Evolutionary conservation across 1,140 invertebrate species (phyloP).

Genomic region (Meloidogyne exigua): DNA sequence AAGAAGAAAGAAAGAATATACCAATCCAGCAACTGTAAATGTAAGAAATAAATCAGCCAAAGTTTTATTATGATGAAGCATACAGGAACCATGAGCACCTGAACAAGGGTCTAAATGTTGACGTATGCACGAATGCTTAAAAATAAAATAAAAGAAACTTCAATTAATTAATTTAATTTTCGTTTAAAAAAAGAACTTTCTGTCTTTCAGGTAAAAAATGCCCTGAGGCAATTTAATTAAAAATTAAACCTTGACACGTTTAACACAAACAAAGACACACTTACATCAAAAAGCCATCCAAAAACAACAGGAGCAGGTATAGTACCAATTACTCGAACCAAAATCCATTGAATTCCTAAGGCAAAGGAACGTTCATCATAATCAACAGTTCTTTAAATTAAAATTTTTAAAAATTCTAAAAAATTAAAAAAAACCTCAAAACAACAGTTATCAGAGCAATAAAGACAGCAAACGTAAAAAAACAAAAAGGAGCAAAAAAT

Average conservation of each 20-base stretch:
- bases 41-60: slow-evolving; percentile 61
- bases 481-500: slow-evolving; percentile 62
- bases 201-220: too few species aligned
- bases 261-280: too few species aligned
- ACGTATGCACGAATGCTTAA: slow-evolving; percentile 51
- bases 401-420: slow-evolving; percentile 15
- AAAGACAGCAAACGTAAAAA: slow-evolving; percentile 62
- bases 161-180: too few species aligned
- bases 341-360: slow-evolving; percentile 63
- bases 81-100: slow-evolving; percentile 55
- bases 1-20: slow-evolving; percentile 3
- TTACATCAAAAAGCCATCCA: slow-evolving; percentile 63
- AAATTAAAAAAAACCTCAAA: slow-evolving; percentile 47
- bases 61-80: slow-evolving; percentile 61
- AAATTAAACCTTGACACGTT: neutral
- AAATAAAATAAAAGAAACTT: neutral
- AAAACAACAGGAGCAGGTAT: slow-evolving; percentile 63
- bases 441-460: slow-evolving; percentile 63
- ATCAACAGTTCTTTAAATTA: slow-evolving; percentile 59
- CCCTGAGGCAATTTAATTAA: neutral
- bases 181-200: too few species aligned
- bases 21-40: slow-evolving; percentile 58
- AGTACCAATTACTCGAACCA: slow-evolving; percentile 61
- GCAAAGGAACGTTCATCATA: slow-evolving; percentile 61
- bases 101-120: slow-evolving; percentile 59